Percentiles rank a stretch among this genome's conserved stretches.
phyloP scores from a whole-genome alignment of 2,113 vertebrate species.

The Ageneiosus marmoratus region DNA sequence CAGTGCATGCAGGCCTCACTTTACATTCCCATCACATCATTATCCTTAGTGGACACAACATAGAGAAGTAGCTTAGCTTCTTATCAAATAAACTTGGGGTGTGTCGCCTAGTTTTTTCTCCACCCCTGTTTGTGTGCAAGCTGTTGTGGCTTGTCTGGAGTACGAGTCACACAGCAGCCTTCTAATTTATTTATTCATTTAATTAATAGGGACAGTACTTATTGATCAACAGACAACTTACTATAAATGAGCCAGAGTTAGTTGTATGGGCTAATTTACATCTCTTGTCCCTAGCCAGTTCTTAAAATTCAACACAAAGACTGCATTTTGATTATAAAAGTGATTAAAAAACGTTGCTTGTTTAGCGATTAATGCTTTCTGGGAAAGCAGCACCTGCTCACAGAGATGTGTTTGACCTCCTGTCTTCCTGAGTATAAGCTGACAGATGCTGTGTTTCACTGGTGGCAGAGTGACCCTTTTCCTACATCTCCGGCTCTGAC shows the following conservation, averaged over 20 bases:
- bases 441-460: conserved; percentile 15
- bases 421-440: conserved; percentile 8
- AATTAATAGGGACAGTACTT: too few relatives aligned
- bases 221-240: too few relatives aligned
- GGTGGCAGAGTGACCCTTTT: conserved; percentile 36
- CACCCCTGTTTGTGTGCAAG: conserved; percentile 1
- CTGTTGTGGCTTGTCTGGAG: conserved; percentile 8
- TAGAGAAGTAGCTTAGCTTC: conserved; percentile 31
- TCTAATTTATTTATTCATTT: background rate
- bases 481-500: conserved; percentile 17
- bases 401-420: conserved; percentile 24
- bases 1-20: conserved; percentile 20
- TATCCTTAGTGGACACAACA: conserved; percentile 33
- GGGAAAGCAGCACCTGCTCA: conserved; percentile 14
- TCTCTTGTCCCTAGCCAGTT: too few relatives aligned
- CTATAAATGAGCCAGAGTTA: too few relatives aligned
- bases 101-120: conserved; percentile 4
- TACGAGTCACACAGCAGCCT: background rate
- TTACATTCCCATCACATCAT: conserved; percentile 44
- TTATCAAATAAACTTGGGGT: conserved; percentile 38
- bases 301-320: background rate
- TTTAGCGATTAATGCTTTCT: background rate
- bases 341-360: background rate
- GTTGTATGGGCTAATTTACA: too few relatives aligned
- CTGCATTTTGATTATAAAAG: background rate